Base-by-base conservation (phyloP, 2,797 vertebrate genomes). In the Pseudomugil tenellus region DNA sequence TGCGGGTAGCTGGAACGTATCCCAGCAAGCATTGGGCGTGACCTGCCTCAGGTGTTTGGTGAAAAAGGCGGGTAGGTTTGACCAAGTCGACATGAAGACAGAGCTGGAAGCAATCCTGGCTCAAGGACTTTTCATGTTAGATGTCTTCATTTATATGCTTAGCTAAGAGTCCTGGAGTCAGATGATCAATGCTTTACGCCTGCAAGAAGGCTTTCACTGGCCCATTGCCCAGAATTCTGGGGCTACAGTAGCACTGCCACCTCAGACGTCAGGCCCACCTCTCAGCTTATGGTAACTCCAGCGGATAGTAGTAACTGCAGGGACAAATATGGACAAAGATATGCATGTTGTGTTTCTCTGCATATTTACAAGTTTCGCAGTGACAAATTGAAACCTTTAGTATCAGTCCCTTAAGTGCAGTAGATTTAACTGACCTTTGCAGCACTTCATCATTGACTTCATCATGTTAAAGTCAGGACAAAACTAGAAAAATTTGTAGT, bases 51-150 rank as follows among this genome's bases (percentile, higher is more conserved):
- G n/a, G n/a, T n/a, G 21, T 7, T 34, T 32, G 72, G 68, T 65
- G 65, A 35, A 69, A 61, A 78, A 66, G 43, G 64, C 74, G 71
- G 69, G 74, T 61, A 70, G 56, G 60, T 74, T 81, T 77, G 74
- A 72, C 81, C 70, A 43, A 56, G 67, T 63, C 11, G 2, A n/a
- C 39, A 41, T 31, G 65, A 74, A 65, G 66, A 52, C 5, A 52
- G 58, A 64, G 81, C 72, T 48, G 60, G 83, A 83, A 85, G 81
- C 87, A 84, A 84, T 89, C 83, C 62, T 58, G 68, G 55, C 80
- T 89, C 77, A 76, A 84, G 83, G 72, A 85, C 75, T 85, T 82
- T 80, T 90, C 83, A 72, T 78, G 80, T 79, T 80, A 31, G 81
- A 84, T 55, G 79, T 83, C 75, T 77, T 74, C 29, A 17, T 85